Evolutionary conservation across 2,113 vertebrate genomes (phyloP), one percentile per base, ranked within the genome.

Genomic region (Engystomops pustulosus): DNA sequence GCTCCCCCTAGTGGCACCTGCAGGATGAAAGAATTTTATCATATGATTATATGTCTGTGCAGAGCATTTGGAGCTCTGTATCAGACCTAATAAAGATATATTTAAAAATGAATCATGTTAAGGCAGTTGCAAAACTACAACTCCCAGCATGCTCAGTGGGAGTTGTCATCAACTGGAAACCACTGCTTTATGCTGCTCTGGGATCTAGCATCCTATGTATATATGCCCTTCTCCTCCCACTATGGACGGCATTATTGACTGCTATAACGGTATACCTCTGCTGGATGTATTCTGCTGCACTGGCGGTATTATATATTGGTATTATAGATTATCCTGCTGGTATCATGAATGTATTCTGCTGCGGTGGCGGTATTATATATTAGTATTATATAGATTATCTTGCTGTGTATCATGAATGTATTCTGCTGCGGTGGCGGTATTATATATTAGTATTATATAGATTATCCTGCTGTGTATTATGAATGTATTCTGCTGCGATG

Each of bases 371-470:
- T 36, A 67, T 20, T n/a, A n/a, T 67, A 23, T 41, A 68, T 70
- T 12, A 10, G 9, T n/a, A n/a, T n/a, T n/a, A n/a, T n/a, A n/a
- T n/a, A n/a, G n/a, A n/a, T n/a, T n/a, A n/a, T 70, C 27, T 38
- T n/a, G 68, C 68, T 23, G 34, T 30, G 23, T 70, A 41, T 70
- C 23, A 70, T 70, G 36, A 70, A 70, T 70, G 68, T 70, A 17
- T 67, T 1, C 5, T 17, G n/a, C 4, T 10, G 15, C 62, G 18
- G 62, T n/a, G 7, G 36, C 17, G 15, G 2, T 36, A 67, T 20
- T n/a, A n/a, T 67, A 23, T 41, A 68, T 70, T 12, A 10, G 9
- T n/a, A n/a, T n/a, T n/a, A n/a, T n/a, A n/a, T n/a, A n/a, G n/a
- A n/a, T n/a, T n/a, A n/a, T 70, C 27, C n/a, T n/a, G 68, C 68